Conservation (phyloP, 1,140 invertebrate species). For the Araneus ventricosus region DNA sequence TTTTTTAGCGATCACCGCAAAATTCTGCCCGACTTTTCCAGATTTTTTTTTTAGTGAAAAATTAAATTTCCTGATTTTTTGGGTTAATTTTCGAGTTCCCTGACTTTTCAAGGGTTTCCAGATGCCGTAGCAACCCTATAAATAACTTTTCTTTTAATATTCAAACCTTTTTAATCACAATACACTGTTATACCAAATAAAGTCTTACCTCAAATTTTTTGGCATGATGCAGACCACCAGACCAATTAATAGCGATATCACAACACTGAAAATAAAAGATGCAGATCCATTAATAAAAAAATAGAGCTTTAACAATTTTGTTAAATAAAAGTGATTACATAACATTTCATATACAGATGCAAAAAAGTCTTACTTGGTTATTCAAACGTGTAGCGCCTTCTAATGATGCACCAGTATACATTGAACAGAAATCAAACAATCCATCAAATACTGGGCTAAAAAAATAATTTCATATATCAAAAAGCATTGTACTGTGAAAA, state of each 20-base stretch:
- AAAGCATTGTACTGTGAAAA: too few relatives aligned
- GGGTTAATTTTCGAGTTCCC: too few relatives aligned
- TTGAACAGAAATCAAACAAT: slow-evolving; percentile 98
- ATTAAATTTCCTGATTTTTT: too few relatives aligned
- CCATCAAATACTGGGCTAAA: slow-evolving; percentile 97
- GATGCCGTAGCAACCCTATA: too few relatives aligned
- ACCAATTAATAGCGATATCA: slow-evolving; percentile 99
- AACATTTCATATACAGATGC: neutral
- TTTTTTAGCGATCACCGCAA: too few relatives aligned
- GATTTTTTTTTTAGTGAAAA: too few relatives aligned
- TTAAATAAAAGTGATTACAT: neutral
- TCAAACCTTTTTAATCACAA: too few relatives aligned
- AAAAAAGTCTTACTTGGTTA: slow-evolving; percentile 83
- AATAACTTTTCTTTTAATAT: too few relatives aligned
- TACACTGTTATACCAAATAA: neutral
- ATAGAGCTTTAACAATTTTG: neutral
- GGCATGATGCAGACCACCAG: slow-evolving; percentile 98
- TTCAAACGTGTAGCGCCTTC: slow-evolving; percentile 97
- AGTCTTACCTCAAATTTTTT: slow-evolving; percentile 96
- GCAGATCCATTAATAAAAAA: neutral
- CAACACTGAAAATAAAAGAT: slow-evolving; percentile 82
- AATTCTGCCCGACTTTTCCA: too few relatives aligned
- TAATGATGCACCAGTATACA: slow-evolving; percentile 97
- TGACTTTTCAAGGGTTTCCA: too few relatives aligned
- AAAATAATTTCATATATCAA: slow-evolving; percentile 12